phyloP scores from a whole-genome alignment of 2,113 vertebrate species.

The Nerophis lumbriciformis region DNA sequence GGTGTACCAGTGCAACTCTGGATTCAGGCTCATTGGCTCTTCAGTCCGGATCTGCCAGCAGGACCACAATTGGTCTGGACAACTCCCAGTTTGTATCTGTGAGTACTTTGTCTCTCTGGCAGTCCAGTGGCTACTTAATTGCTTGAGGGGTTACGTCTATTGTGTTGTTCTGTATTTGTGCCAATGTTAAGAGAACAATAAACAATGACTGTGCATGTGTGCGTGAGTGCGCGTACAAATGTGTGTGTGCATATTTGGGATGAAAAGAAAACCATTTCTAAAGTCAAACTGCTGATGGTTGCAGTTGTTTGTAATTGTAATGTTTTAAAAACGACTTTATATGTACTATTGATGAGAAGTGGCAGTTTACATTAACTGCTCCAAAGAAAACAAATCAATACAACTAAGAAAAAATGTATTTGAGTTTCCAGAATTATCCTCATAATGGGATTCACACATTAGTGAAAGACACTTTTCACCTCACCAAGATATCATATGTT shows the following conservation, averaged over 20 bases:
- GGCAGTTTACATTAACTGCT: neutral
- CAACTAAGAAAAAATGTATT: neutral
- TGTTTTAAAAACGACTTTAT: neutral
- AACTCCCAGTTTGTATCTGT: constrained; percentile 92
- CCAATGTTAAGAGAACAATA: neutral
- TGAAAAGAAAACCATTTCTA: no score
- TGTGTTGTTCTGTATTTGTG: neutral
- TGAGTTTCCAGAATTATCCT: neutral
- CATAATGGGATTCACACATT: constrained; percentile 23
- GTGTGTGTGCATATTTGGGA: no score
- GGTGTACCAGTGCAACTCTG: constrained; percentile 94
- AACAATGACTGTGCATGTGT: neutral
- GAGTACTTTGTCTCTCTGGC: constrained; percentile 66
- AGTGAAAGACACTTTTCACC: constrained; percentile 22
- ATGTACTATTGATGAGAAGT: neutral
- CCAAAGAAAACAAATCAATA: neutral
- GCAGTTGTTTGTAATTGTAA: neutral
- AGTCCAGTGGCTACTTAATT: constrained; percentile 1
- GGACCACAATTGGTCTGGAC: constrained; percentile 94
- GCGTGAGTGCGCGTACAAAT: no score
- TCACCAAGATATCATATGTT: constrained; percentile 12
- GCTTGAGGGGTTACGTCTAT: neutral
- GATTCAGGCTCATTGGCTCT: constrained; percentile 91
- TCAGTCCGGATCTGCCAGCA: constrained; percentile 95
- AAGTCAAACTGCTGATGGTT: neutral